A percentile compares a stretch with the other conserved stretches of the same genome.
Conservation (phyloP, 2,797 vertebrate genomes). For the Spinibarbus caldwelli region DNA sequence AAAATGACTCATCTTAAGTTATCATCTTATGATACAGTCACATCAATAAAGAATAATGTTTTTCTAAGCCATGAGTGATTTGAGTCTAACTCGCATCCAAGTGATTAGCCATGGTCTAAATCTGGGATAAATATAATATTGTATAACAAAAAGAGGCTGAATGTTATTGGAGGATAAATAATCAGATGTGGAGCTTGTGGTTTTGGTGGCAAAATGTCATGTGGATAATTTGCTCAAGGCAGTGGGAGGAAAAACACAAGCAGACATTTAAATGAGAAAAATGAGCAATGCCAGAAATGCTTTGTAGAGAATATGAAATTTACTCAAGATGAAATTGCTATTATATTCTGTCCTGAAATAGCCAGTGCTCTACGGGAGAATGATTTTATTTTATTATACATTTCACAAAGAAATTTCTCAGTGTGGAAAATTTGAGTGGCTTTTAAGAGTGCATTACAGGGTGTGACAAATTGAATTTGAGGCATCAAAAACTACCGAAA, state of each 20-base stretch:
- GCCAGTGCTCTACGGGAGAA: neutral
- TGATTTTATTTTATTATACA: neutral
- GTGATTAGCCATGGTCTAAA: neutral
- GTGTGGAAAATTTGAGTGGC: neutral
- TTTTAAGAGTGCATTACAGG: conserved; percentile 5
- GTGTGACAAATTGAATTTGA: conserved; percentile 2
- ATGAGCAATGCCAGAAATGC: neutral
- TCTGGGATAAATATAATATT: neutral
- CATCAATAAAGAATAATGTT: neutral
- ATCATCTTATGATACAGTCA: neutral
- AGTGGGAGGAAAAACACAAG: neutral
- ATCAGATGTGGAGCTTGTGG: neutral
- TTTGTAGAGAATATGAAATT: conserved; percentile 23
- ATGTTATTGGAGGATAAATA: conserved; percentile 4
- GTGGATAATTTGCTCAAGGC: conserved; percentile 17
- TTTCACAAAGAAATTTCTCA: neutral
- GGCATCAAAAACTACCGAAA: neutral
- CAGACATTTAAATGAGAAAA: conserved; percentile 27
- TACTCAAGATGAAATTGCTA: conserved; percentile 4
- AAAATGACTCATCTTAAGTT: neutral
- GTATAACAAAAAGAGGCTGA: neutral
- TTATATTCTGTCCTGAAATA: conserved; percentile 5
- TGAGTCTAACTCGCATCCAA: too few species aligned
- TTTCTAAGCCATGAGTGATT: too few species aligned
- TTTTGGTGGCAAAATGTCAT: neutral